phyloP scores from a whole-genome alignment of 1,140 invertebrate genomes.

The Brachionus sp. region DNA sequence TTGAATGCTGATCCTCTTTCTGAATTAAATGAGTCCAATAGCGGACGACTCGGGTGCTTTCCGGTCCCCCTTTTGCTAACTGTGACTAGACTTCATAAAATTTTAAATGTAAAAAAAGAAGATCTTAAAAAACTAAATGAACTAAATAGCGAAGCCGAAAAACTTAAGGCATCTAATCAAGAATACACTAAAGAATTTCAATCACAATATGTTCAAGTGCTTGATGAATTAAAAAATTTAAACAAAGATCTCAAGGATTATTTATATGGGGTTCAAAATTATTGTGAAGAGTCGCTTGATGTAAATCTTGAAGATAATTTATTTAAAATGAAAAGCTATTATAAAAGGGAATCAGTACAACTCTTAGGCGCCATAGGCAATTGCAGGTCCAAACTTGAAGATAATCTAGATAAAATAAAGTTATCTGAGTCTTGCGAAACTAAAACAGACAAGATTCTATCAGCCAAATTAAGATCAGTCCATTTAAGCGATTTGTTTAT shows the following conservation, averaged over 20 bases:
- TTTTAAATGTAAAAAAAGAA: conserved; percentile 74
- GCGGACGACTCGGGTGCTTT: conserved; percentile 71
- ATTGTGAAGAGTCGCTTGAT: conserved; percentile 66
- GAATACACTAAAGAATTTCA: conserved; percentile 77
- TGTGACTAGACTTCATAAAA: conserved; percentile 71
- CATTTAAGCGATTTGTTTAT: conserved; percentile 11
- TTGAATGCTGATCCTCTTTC: conserved; percentile 47
- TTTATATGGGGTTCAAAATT: conserved; percentile 65
- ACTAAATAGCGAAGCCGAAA: conserved; percentile 86
- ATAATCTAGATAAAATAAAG: conserved; percentile 23
- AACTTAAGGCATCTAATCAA: conserved; percentile 71
- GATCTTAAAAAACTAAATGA: conserved; percentile 76
- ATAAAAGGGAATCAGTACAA: neutral
- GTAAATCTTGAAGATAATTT: conserved; percentile 53
- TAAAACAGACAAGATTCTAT: neutral
- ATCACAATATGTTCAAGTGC: conserved; percentile 77
- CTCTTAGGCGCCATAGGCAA: neutral
- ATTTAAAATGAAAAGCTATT: neutral
- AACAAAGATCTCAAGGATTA: conserved; percentile 81
- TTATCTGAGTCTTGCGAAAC: neutral
- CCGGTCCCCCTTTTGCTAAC: conserved; percentile 70
- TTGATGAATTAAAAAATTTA: conserved; percentile 84
- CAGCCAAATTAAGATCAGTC: neutral
- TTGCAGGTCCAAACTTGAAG: neutral
- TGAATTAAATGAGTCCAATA: conserved; percentile 53